These are phyloP conservation scores for Papilio elwesi DNA, from an alignment of 2,888 invertebrate genomes.

Conservation along the genomic window DNA sequence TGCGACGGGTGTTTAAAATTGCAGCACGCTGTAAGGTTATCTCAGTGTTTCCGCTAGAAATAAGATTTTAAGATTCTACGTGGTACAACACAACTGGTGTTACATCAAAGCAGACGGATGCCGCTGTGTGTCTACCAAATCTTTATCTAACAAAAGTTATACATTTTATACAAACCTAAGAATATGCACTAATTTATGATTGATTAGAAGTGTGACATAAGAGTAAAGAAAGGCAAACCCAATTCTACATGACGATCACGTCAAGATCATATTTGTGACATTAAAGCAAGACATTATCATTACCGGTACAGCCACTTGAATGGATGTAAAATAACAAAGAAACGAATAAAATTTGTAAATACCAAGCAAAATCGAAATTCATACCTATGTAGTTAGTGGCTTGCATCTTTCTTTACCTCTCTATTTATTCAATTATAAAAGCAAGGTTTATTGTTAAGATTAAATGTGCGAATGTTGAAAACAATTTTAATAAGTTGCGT, in stretches of 20 bases:
- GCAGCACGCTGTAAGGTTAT: constrained; percentile 5
- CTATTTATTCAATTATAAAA: neutral
- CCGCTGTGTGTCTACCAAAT: neutral
- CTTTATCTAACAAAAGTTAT: neutral
- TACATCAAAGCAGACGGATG: neutral
- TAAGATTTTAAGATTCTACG: constrained; percentile 16
- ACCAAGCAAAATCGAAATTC: neutral
- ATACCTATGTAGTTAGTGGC: neutral
- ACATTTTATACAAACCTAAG: neutral
- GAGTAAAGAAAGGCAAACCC: neutral
- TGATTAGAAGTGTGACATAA: neutral
- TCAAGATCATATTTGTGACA: neutral
- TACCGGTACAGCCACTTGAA: neutral
- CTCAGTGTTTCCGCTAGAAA: constrained; percentile 2
- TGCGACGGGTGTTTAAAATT: constrained; percentile 16
- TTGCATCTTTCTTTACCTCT: neutral
- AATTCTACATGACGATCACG: neutral
- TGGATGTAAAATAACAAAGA: too few relatives aligned
- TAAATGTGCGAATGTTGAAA: neutral
- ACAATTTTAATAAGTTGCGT: neutral
- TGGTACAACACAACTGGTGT: constrained; percentile 4
- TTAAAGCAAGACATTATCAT: neutral
- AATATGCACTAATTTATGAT: neutral
- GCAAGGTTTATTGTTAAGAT: neutral
- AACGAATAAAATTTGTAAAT: too few relatives aligned